Evolutionary conservation across 2,113 vertebrate species (phyloP).

Genomic region (Spermophilus dauricus): DNA sequence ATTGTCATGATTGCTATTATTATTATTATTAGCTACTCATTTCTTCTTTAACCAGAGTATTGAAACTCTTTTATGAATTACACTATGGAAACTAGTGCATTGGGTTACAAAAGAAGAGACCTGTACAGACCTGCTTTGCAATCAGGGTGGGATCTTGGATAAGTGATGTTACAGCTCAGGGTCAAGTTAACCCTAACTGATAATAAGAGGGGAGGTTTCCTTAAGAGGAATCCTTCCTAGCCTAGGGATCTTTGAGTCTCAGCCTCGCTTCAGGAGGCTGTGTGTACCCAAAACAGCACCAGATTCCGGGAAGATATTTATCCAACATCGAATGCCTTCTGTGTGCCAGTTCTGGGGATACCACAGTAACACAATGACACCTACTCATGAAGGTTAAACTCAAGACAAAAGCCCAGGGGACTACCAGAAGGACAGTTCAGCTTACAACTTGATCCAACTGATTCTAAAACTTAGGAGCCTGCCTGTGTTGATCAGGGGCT

Average conservation of each 20-base stretch:
- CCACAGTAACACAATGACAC: neutral
- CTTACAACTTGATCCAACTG: neutral
- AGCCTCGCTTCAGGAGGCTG: neutral
- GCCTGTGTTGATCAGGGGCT: too few species aligned
- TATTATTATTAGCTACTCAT: neutral
- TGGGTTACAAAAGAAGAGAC: neutral
- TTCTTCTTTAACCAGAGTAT: neutral
- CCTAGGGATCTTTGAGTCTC: neutral
- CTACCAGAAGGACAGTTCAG: neutral
- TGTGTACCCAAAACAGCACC: neutral
- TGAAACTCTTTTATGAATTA: neutral
- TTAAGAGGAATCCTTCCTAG: neutral
- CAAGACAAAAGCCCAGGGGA: neutral
- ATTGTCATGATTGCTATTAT: neutral
- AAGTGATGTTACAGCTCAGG: neutral
- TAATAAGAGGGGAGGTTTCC: neutral
- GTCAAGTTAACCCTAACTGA: neutral
- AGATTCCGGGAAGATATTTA: neutral
- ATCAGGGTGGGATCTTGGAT: neutral
- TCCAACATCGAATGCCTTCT: neutral
- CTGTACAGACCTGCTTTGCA: too few species aligned
- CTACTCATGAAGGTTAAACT: neutral
- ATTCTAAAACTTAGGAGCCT: neutral
- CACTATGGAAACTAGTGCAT: neutral
- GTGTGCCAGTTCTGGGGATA: neutral